phyloP scores from a whole-genome alignment of 2,888 invertebrate species.

The Amblyteles armatorius region DNA sequence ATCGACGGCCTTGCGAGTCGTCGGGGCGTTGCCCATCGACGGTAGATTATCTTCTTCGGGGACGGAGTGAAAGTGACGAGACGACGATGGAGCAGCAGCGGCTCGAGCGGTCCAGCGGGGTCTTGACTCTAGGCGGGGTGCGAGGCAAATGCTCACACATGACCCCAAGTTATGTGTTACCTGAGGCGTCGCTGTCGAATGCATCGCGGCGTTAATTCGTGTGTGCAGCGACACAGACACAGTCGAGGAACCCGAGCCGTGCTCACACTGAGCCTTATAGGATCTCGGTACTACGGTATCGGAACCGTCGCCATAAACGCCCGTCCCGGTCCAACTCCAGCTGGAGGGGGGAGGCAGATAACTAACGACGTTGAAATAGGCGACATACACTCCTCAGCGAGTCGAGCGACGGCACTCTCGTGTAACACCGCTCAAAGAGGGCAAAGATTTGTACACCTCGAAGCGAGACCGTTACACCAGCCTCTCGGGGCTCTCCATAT shows the following conservation, averaged over 20 bases:
- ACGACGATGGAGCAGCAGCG: slow-evolving; percentile 58
- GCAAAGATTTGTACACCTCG: slow-evolving; percentile 49
- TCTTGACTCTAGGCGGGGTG: slow-evolving; percentile 38
- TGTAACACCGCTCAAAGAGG: slow-evolving; percentile 20
- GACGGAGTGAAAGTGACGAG: slow-evolving; percentile 76
- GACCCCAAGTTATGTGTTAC: slow-evolving; percentile 42
- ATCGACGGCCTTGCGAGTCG: slow-evolving; percentile 65
- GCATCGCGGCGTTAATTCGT: neutral
- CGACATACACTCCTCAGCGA: slow-evolving; percentile 45
- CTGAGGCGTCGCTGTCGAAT: slow-evolving; percentile 11
- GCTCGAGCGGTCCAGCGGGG: slow-evolving; percentile 55
- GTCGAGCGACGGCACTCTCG: slow-evolving; percentile 25
- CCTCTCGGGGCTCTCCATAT: slow-evolving; percentile 61
- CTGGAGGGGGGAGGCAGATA: slow-evolving; percentile 35
- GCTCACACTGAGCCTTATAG: slow-evolving; percentile 57
- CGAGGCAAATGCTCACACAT: slow-evolving; percentile 32
- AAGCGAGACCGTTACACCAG: slow-evolving; percentile 40
- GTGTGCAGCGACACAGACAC: slow-evolving; percentile 1
- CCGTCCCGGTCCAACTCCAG: slow-evolving; percentile 36
- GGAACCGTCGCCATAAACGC: slow-evolving; percentile 51
- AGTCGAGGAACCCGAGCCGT: slow-evolving; percentile 13
- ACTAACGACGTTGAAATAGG: slow-evolving; percentile 63
- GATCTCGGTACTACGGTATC: slow-evolving; percentile 56
- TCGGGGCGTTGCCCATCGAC: slow-evolving; percentile 66
- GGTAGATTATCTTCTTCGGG: slow-evolving; percentile 66